Conservation (phyloP, 2,797 vertebrate genomes). For the Sarcophilus harrisii region DNA sequence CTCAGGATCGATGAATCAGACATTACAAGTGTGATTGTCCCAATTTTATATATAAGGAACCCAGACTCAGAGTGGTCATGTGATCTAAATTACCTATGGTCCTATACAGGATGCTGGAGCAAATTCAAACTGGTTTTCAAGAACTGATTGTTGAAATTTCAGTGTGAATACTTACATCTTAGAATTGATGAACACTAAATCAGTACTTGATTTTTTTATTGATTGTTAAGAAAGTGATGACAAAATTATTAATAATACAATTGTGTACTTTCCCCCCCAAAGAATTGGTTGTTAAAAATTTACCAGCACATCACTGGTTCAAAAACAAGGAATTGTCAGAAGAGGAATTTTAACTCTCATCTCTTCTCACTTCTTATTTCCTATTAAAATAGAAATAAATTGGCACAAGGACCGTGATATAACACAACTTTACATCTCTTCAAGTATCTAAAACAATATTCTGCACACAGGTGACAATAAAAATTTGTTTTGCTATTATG, state of each 20-base stretch:
- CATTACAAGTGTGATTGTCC: not conserved
- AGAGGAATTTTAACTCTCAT: not conserved
- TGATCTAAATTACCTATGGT: too few relatives aligned
- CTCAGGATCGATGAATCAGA: not conserved
- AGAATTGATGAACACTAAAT: not conserved
- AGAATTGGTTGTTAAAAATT: not conserved
- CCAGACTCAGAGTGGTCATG: not conserved
- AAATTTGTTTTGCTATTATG: not conserved
- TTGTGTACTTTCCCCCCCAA: not conserved
- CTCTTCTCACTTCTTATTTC: not conserved
- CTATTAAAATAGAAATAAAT: not conserved
- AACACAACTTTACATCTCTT: not conserved
- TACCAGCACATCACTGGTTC: not conserved
- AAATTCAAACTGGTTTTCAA: not conserved
- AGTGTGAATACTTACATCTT: not conserved
- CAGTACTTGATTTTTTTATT: not conserved
- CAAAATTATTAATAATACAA: not conserved
- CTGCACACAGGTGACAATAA: not conserved
- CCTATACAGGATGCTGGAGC: not conserved
- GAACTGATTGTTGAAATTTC: not conserved
- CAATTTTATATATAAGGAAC: not conserved
- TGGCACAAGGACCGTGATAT: not conserved
- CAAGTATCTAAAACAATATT: not conserved
- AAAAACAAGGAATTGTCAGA: not conserved
- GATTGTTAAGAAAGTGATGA: not conserved